Conservation (phyloP, 1,140 invertebrate species). For the Lepidurus apus region DNA sequence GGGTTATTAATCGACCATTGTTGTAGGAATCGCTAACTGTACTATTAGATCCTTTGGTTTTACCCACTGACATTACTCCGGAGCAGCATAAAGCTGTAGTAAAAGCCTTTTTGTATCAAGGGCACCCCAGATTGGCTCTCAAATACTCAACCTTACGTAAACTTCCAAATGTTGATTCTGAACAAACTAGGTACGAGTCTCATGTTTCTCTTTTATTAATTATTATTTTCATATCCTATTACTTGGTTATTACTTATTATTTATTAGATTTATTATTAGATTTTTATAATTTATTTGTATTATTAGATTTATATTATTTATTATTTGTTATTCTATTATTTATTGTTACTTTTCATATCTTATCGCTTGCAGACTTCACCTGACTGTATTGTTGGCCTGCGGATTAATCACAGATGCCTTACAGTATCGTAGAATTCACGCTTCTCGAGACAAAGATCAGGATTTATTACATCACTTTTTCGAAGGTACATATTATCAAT, state of each 20-base stretch:
- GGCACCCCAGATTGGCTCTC: constrained; percentile 51
- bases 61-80: constrained; percentile 47
- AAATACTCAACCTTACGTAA: constrained; percentile 50
- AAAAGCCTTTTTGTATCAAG: constrained; percentile 52
- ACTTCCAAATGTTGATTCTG: constrained; percentile 49
- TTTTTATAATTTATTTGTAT: too few species aligned
- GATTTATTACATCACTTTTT: constrained; percentile 49
- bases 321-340: too few species aligned
- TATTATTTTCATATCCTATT: not conserved
- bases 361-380: constrained; percentile 40
- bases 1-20: constrained; percentile 36
- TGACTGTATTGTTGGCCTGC: constrained; percentile 54
- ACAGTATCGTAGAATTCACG: constrained; percentile 49
- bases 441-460: constrained; percentile 42
- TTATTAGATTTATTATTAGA: too few species aligned
- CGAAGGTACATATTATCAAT: too few species aligned
- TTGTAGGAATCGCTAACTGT: constrained; percentile 42
- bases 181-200: constrained; percentile 47
- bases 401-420: constrained; percentile 54
- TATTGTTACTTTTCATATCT: too few species aligned
- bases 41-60: constrained; percentile 48
- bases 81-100: constrained; percentile 56
- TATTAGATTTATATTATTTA: too few species aligned
- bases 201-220: not conserved
- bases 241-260: too few species aligned